phyloP scores from a whole-genome alignment of 2,888 invertebrate genomes.

The Drosophila sordidapex region DNA sequence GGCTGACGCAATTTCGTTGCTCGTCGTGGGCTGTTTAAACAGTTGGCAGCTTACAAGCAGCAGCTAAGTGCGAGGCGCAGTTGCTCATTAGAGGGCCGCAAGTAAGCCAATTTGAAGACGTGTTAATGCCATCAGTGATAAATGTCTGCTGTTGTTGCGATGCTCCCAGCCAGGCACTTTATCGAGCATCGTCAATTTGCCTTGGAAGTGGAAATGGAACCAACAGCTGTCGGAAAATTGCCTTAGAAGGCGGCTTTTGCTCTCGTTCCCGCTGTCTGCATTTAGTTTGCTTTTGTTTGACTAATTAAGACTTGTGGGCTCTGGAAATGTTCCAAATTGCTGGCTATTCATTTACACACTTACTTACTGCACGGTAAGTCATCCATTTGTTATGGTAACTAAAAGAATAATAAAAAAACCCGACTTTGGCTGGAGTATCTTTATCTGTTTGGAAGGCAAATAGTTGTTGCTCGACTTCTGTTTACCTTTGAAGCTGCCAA shows the following conservation, averaged over 20 bases:
- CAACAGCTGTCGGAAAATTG: constrained; percentile 42
- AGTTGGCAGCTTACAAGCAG: constrained; percentile 22
- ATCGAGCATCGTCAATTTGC: constrained; percentile 29
- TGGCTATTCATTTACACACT: constrained; percentile 11
- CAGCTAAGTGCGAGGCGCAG: background rate
- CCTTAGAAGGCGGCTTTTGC: background rate
- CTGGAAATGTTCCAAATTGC: constrained; percentile 30
- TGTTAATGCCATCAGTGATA: constrained; percentile 46
- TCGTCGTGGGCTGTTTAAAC: constrained; percentile 53
- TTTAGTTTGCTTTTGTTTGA: constrained; percentile 23
- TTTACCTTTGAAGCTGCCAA: constrained; percentile 27
- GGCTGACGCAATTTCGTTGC: constrained; percentile 7
- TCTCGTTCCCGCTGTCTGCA: constrained; percentile 7
- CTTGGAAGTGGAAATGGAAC: constrained; percentile 25
- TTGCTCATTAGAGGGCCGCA: constrained; percentile 21
- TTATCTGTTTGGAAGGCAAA: constrained; percentile 34
- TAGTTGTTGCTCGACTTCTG: constrained; percentile 4
- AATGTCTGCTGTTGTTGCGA: constrained; percentile 3
- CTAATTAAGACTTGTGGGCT: constrained; percentile 57
- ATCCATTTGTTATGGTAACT: constrained; percentile 64
- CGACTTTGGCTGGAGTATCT: constrained; percentile 3
- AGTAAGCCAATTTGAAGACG: constrained; percentile 37
- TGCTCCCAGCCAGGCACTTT: constrained; percentile 14
- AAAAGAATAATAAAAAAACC: constrained; percentile 18
- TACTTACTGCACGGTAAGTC: constrained; percentile 18